Conservation (phyloP, 2,113 vertebrate genomes). For the Echinops telfairi region DNA sequence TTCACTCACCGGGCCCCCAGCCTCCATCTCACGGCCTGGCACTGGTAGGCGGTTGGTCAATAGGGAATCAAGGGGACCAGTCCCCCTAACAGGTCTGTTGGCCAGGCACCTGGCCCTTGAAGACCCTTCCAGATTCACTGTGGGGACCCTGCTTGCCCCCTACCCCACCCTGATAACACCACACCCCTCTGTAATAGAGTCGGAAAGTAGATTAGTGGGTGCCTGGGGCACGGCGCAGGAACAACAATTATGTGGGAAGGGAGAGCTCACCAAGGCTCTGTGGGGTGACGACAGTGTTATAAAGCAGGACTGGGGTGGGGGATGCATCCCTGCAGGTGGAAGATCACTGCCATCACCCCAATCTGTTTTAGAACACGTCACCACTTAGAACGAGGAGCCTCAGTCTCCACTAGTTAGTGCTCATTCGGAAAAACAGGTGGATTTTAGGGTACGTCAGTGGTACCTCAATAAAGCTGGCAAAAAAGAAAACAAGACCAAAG, state of each 20-base stretch:
- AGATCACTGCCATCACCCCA: not conserved
- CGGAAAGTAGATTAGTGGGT: too few species aligned
- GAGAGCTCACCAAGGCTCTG: not conserved
- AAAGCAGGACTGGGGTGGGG: not conserved
- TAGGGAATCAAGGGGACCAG: not conserved
- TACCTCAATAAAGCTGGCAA: not conserved
- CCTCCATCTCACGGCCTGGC: not conserved
- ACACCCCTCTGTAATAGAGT: fast-evolving
- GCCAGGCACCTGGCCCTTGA: not conserved
- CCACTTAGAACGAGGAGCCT: not conserved
- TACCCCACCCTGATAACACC: fast-evolving
- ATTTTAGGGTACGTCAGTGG: not conserved
- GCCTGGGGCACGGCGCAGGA: not conserved
- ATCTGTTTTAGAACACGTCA: not conserved
- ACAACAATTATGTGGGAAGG: not conserved
- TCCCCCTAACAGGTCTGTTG: not conserved
- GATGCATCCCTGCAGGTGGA: not conserved
- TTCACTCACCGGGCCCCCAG: not conserved
- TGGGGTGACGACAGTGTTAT: not conserved
- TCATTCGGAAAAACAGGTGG: not conserved
- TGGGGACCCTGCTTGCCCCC: not conserved
- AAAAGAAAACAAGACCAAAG: not conserved
- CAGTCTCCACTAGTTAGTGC: not conserved
- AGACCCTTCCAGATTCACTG: not conserved
- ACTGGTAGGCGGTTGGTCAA: not conserved